phyloP scores from a whole-genome alignment of 2,113 vertebrate species.

The Podocnemis expansa region DNA sequence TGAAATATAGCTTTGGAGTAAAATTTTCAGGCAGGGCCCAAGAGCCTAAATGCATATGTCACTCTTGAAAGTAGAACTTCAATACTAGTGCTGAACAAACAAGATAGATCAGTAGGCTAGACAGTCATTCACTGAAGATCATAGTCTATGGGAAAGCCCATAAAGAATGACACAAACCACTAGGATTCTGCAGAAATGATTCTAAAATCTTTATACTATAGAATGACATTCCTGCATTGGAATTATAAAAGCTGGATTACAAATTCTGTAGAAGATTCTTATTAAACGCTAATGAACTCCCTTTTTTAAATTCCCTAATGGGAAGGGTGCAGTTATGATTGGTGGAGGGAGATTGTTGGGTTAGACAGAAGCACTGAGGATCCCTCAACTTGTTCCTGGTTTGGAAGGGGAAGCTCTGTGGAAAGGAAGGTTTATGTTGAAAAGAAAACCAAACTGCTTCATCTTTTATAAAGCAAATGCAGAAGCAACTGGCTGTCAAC shows the following conservation, averaged over 20 bases:
- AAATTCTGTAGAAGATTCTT: background rate
- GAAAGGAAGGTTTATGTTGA: background rate
- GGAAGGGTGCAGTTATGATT: background rate
- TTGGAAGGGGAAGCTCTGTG: background rate
- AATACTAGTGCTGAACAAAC: background rate
- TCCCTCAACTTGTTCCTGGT: background rate
- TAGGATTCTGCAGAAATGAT: too few species aligned
- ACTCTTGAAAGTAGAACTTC: too few species aligned
- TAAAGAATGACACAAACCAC: too few species aligned
- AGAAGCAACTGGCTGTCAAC: background rate
- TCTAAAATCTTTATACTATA: too few species aligned
- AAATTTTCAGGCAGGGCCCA: background rate
- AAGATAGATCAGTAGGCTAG: too few species aligned
- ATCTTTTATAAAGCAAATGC: background rate
- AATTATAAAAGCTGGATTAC: too few species aligned
- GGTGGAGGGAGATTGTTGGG: background rate
- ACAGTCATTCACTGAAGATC: too few species aligned
- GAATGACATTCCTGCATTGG: too few species aligned
- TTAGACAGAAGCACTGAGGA: background rate
- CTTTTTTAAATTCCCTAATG: background rate
- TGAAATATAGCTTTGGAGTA: background rate
- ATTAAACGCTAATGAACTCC: background rate
- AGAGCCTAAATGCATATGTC: background rate
- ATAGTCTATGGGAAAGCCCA: too few species aligned
- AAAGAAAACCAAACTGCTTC: too few species aligned